phyloP scores from a whole-genome alignment of 2,797 vertebrate genomes.

The Euphonia xanthogaster region DNA sequence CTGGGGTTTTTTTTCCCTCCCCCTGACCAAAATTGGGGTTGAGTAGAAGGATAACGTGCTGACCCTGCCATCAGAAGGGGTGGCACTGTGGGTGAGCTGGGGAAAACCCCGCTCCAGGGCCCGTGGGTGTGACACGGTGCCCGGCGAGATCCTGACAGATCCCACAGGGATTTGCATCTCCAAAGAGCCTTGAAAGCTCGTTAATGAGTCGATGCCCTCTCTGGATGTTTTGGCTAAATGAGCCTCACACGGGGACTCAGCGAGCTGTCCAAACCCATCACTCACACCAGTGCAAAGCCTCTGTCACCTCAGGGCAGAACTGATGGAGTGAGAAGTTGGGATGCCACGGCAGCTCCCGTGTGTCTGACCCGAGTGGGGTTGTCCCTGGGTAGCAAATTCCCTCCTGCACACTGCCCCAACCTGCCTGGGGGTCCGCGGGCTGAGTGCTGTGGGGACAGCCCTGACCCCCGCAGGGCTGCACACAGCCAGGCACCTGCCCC shows the following conservation, averaged over 20 bases:
- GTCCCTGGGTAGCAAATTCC: not conserved
- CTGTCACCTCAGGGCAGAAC: not conserved
- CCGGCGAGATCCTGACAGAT: not conserved
- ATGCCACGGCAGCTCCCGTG: not conserved
- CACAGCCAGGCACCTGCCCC: not conserved
- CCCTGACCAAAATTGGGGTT: not conserved
- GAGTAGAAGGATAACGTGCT: not conserved
- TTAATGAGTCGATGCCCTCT: not conserved
- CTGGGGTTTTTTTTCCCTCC: not conserved
- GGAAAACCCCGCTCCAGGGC: not conserved
- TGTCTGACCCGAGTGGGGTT: not conserved
- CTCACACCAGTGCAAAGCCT: not conserved
- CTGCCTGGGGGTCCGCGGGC: not conserved
- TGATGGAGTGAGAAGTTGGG: not conserved
- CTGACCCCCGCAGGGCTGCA: not conserved
- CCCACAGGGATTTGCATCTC: not conserved
- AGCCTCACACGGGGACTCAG: not conserved
- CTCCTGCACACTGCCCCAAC: rapidly evolving
- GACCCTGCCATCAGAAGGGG: not conserved
- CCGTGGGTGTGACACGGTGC: not conserved
- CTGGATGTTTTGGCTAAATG: not conserved
- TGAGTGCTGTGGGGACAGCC: not conserved
- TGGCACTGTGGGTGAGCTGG: not conserved
- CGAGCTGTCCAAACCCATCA: not conserved
- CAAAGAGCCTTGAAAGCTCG: not conserved